Conservation (phyloP, 2,113 vertebrate genomes). For the Pluvianellus socialis region DNA sequence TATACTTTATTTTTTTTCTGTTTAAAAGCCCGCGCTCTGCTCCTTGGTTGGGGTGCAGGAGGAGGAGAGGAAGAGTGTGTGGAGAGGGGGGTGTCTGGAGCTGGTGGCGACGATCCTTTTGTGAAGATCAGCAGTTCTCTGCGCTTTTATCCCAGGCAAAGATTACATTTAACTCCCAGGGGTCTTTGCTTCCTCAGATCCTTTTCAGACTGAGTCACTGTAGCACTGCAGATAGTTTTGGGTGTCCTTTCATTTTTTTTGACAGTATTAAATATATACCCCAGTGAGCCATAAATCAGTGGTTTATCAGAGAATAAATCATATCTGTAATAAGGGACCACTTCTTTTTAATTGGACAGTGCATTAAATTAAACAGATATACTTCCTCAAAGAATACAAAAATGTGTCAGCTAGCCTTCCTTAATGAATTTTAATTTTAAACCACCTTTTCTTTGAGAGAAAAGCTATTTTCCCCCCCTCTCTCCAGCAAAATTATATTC, state of each 20-base stretch:
- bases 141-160: conserved; percentile 74
- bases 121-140: conserved; percentile 75
- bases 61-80: not conserved
- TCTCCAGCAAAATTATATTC: conserved; percentile 33
- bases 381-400: conserved; percentile 74
- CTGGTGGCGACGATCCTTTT: conserved; percentile 61
- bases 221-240: conserved; percentile 77
- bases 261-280: conserved; percentile 77
- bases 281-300: conserved; percentile 78
- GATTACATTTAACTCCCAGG: conserved; percentile 80
- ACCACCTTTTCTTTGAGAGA: conserved; percentile 67
- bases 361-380: conserved; percentile 75
- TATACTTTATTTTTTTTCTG: not conserved
- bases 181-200: conserved; percentile 75
- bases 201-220: conserved; percentile 75
- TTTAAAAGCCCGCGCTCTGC: conserved; percentile 18
- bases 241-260: conserved; percentile 71
- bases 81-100: not conserved
- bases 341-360: conserved; percentile 79
- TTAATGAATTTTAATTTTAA: conserved; percentile 77
- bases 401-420: conserved; percentile 69
- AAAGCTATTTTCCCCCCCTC: conserved; percentile 19
- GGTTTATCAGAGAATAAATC: conserved; percentile 80
- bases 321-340: conserved; percentile 78
- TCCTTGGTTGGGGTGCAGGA: not conserved